Evolutionary conservation across 92 coral and sea anemone species (phyloP).

Genomic region (Plumapathes pennacea): DNA sequence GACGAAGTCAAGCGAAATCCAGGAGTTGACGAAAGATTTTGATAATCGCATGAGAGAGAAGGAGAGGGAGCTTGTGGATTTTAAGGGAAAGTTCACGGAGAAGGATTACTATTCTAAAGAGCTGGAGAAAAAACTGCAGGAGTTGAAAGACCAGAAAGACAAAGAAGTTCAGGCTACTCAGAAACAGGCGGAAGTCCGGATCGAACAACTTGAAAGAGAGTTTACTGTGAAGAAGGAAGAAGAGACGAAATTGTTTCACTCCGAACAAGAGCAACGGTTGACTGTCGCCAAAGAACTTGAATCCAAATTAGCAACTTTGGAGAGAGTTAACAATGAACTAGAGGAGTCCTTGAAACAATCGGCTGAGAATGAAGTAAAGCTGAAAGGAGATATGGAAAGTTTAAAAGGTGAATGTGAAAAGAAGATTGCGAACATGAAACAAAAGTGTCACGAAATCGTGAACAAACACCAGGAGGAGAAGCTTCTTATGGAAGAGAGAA

Average conservation of each 20-base stretch:
- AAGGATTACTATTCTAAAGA: conserved; percentile 87
- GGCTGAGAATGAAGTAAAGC: conserved; percentile 42
- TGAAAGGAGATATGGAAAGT: conserved; percentile 45
- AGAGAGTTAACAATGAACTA: conserved; percentile 59
- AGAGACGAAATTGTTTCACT: conserved; percentile 65
- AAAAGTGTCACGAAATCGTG: conserved; percentile 49
- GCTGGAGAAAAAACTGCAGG: conserved; percentile 73
- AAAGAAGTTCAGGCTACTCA: conserved; percentile 62
- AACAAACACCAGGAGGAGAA: conserved; percentile 63
- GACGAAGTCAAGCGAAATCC: conserved; percentile 48
- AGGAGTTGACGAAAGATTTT: conserved; percentile 42
- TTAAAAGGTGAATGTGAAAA: conserved; percentile 32
- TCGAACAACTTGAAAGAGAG: conserved; percentile 51
- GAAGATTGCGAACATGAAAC: conserved; percentile 53
- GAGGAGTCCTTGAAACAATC: conserved; percentile 50
- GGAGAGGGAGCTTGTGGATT: conserved; percentile 74
- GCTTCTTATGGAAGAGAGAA: conserved; percentile 69
- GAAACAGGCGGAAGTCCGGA: conserved; percentile 50
- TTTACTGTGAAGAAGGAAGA: conserved; percentile 59
- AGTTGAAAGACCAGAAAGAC: conserved; percentile 66
- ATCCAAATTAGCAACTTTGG: conserved; percentile 49
- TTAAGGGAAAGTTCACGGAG: conserved; percentile 80
- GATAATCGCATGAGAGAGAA: conserved; percentile 73
- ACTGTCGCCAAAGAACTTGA: conserved; percentile 33
- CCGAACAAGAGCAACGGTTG: conserved; percentile 60